Percentiles rank a stretch among this genome's conserved stretches.
Evolutionary conservation across 2,797 vertebrate species (phyloP).

Genomic region (Falco naumanni): DNA sequence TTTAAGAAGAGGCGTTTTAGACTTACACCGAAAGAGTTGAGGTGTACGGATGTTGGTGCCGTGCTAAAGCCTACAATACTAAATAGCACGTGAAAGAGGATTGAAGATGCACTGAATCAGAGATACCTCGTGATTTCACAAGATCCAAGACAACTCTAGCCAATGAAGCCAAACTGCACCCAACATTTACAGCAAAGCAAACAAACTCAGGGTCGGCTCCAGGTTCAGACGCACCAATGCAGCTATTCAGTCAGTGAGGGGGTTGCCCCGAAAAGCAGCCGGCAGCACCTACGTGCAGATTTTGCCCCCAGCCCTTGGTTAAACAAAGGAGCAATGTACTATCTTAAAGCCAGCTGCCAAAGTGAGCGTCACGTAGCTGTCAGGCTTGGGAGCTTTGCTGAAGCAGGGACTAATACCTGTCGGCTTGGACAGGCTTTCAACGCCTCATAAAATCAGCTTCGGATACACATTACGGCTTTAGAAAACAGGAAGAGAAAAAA

Average conservation of each 20-base stretch:
- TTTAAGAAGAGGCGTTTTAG: neutral
- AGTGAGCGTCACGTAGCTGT: fast-evolving
- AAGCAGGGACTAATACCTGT: neutral
- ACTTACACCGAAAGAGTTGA: neutral
- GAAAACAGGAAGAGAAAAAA: neutral
- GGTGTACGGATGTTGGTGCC: no score
- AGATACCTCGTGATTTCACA: neutral
- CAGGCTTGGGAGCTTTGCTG: neutral
- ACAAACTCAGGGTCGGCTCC: neutral
- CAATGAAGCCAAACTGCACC: neutral
- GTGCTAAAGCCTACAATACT: neutral
- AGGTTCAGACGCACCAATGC: neutral
- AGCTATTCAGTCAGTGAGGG: fast-evolving
- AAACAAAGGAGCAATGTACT: fast-evolving
- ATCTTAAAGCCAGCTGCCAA: neutral
- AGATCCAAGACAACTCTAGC: neutral
- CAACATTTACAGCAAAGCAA: neutral
- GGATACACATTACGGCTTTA: neutral
- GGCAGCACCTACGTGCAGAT: neutral
- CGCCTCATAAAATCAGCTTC: neutral
- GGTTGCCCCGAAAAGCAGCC: neutral
- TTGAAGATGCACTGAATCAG: neutral
- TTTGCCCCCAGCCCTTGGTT: neutral
- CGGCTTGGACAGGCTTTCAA: neutral
- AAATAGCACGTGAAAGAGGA: fast-evolving